Evolutionary conservation across 1,140 invertebrate genomes (phyloP).

Genomic region (Cherax quadricarinatus): DNA sequence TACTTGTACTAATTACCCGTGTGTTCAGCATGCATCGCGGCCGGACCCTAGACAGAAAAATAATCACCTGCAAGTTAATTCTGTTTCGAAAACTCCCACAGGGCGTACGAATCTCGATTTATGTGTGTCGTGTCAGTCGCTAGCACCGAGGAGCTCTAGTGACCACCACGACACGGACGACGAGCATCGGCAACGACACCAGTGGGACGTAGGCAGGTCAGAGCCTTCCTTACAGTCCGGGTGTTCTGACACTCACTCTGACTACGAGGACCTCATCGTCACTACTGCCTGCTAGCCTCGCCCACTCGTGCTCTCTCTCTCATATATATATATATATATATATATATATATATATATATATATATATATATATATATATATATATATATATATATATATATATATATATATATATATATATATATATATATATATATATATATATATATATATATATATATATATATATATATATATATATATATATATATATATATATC

Average conservation of each 20-base stretch:
- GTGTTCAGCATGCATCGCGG: no score
- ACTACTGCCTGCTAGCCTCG: slow-evolving; percentile 52
- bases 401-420: no score
- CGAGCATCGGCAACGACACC: not conserved
- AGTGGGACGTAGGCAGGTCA: not conserved
- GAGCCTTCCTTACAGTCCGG: slow-evolving; percentile 30
- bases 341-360: no score
- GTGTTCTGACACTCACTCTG: slow-evolving; percentile 24
- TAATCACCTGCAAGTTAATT: not conserved
- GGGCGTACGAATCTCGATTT: not conserved
- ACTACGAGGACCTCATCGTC: slow-evolving; percentile 50
- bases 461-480: no score
- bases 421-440: no score
- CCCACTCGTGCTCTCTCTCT: not conserved
- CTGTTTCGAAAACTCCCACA: not conserved
- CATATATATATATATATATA: no score
- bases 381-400: no score
- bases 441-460: no score
- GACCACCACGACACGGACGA: not conserved
- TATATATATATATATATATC: no score
- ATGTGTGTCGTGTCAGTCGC: not conserved
- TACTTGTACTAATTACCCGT: not conserved
- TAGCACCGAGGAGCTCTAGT: not conserved
- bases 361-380: no score
- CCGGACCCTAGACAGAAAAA: no score